These are phyloP conservation scores for Lagopus muta DNA, from an alignment of 2,113 vertebrate species.

Conservation along the genomic window DNA sequence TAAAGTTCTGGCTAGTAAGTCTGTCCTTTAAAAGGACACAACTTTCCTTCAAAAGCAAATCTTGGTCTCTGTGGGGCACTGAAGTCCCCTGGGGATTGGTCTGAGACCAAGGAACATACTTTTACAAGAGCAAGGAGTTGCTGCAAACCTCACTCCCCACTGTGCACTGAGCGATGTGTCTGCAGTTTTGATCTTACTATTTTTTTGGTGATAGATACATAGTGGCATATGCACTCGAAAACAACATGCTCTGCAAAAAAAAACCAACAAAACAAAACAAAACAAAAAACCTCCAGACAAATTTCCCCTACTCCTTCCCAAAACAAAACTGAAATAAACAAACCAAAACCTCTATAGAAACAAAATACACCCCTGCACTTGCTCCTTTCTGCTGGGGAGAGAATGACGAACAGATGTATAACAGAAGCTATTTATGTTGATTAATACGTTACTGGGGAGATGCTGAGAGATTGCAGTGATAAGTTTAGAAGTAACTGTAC, in stretches of 20 bases:
- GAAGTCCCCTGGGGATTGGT: conserved; percentile 19
- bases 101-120: background rate
- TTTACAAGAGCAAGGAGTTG: background rate
- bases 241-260: background rate
- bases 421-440: conserved; percentile 59
- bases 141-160: conserved; percentile 2
- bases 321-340: conserved; percentile 71
- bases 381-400: conserved; percentile 46
- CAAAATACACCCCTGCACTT: conserved; percentile 68
- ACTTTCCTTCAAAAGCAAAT: conserved; percentile 17
- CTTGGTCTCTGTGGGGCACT: background rate
- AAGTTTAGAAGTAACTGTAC: conserved; percentile 57
- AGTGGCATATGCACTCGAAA: conserved; percentile 41
- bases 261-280: background rate
- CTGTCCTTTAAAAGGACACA: conserved; percentile 16
- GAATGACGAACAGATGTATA: conserved; percentile 57
- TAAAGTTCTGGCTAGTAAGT: background rate
- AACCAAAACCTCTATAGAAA: conserved; percentile 41
- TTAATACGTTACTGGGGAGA: conserved; percentile 37
- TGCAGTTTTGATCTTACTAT: conserved; percentile 7
- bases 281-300: conserved; percentile 32
- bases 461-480: conserved; percentile 23
- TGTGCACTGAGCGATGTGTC: conserved; percentile 30
- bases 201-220: conserved; percentile 15
- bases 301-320: conserved; percentile 46